phyloP scores from a whole-genome alignment of 2,888 invertebrate species.

The Acronicta psi region DNA sequence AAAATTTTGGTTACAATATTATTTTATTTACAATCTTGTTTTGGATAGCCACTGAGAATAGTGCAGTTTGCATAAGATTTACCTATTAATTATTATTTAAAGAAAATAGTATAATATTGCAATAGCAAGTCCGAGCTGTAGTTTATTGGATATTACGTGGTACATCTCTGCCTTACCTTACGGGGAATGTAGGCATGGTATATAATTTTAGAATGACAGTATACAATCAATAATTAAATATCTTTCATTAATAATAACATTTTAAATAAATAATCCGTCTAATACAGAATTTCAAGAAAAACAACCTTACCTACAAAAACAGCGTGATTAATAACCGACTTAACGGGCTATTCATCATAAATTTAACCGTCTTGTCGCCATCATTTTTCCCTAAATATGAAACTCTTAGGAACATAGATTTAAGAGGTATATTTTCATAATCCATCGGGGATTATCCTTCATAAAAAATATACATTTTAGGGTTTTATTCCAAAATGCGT shows the following conservation, averaged over 20 bases:
- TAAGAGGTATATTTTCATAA: neutral
- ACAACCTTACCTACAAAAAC: neutral
- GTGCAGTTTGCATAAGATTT: too few relatives aligned
- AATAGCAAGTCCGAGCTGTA: too few relatives aligned
- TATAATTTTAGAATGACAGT: too few relatives aligned
- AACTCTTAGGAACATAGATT: constrained; percentile 1
- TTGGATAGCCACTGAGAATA: too few relatives aligned
- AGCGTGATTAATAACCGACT: neutral
- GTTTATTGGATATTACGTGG: too few relatives aligned
- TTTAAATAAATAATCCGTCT: neutral
- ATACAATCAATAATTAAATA: neutral
- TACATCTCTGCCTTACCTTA: too few relatives aligned
- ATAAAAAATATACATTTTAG: constrained; percentile 18
- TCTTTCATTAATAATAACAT: neutral
- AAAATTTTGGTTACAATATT: too few relatives aligned
- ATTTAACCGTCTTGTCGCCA: neutral
- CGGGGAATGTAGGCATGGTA: too few relatives aligned
- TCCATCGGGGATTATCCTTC: neutral
- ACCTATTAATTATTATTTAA: too few relatives aligned
- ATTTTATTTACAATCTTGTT: too few relatives aligned
- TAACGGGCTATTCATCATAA: constrained; percentile 2
- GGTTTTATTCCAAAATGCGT: neutral
- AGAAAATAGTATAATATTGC: too few relatives aligned
- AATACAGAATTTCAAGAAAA: neutral
- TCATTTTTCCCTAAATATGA: neutral